Base-by-base conservation (phyloP, 2,888 invertebrate species). In the Machimus atricapillus region DNA sequence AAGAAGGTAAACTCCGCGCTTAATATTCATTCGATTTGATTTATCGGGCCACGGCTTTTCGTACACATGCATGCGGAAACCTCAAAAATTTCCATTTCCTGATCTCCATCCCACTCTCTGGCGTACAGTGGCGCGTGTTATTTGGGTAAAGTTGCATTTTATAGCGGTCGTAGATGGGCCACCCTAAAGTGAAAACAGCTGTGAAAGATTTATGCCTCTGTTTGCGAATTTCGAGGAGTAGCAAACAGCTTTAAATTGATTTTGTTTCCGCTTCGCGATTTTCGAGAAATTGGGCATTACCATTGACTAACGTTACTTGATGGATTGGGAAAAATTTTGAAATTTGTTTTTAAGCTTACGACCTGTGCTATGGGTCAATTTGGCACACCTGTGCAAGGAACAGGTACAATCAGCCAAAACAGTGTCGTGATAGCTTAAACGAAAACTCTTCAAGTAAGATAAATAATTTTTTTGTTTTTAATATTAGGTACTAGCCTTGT, bases 1-100 rank as follows among this genome's bases (percentile, higher is more conserved):
- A 86, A 86, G 86, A 86, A 86, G 86, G 86, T 86, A 86, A 85
- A 85, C 43, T 85, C 31, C 74, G 56, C 31, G 58, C 86, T 86
- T 78, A 86, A 81, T 81, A 43, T 56, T 81, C 34, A 46, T 86
- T 86, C 66, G 73, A 79, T 86, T 86, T 86, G 78, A 86, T 79
- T 86, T 78, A 86, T 86, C 66, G 81, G 66, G 79, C 37, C 46
- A 23, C 23, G 66, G 23, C 19, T 19, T 19, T 27, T 12, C 19
- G 27, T 66, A 66, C 66, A 66, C 66, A 66, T 66, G 66, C 66
- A 66, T 27, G 43, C 40, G 66, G 12, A 66, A 66, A 66, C 66
- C 66, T 27, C 66, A 66, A 66, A 27, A 66, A 23, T 66, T 66
- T 66, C 8, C 66, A 66, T 66, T 66, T 66, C 27, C 66, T 27